phyloP scores from a whole-genome alignment of 2,113 vertebrate species.

The Pithys albifrons region DNA sequence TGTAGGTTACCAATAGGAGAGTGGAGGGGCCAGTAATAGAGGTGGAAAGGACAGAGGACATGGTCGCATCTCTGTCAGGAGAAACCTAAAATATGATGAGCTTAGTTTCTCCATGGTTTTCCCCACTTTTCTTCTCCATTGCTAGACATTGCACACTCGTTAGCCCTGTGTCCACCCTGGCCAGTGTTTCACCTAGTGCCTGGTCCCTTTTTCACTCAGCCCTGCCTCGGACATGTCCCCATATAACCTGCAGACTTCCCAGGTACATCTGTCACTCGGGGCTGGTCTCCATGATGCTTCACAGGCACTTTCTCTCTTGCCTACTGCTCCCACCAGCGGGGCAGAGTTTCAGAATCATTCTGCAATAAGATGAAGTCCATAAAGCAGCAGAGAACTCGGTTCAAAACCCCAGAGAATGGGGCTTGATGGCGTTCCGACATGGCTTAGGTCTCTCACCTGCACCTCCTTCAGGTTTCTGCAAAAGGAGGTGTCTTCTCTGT shows the following conservation, averaged over 20 bases:
- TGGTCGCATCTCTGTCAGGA: not conserved
- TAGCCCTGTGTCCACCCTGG: not conserved
- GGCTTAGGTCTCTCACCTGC: not conserved
- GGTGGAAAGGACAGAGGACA: not conserved
- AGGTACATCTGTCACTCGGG: accelerated
- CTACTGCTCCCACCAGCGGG: not conserved
- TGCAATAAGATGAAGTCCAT: not conserved
- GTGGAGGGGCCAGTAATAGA: accelerated
- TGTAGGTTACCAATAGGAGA: not conserved
- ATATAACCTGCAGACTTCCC: not conserved
- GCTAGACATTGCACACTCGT: accelerated
- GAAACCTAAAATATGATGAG: not conserved
- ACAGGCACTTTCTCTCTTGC: not conserved
- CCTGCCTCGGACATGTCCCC: not conserved
- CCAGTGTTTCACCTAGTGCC: not conserved
- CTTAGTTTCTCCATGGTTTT: not conserved
- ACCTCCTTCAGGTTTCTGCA: not conserved
- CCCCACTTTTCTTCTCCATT: accelerated
- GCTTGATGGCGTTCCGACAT: not conserved
- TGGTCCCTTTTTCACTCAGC: not conserved
- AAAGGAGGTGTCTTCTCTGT: not conserved
- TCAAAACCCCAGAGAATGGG: accelerated
- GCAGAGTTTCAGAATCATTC: not conserved
- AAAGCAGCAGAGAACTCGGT: not conserved
- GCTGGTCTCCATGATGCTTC: accelerated